These are phyloP conservation scores for Pedionomus torquatus DNA, from an alignment of 2,113 vertebrate genomes.

Conservation along the genomic window DNA sequence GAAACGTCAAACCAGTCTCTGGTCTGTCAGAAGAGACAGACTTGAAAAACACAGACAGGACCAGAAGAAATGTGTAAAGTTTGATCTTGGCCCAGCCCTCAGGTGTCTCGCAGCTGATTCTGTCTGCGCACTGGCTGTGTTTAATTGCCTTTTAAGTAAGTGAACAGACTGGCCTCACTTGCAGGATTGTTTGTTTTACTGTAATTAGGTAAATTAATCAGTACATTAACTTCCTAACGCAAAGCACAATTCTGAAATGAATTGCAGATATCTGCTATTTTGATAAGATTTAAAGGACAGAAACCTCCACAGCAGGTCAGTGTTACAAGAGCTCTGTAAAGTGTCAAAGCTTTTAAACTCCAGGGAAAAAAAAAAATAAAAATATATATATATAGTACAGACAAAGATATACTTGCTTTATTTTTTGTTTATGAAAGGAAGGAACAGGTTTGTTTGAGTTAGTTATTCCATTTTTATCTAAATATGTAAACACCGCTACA, in stretches of 20 bases:
- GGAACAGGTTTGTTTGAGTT: background rate
- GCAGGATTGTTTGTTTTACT: slow-evolving; percentile 75
- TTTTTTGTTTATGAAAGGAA: background rate
- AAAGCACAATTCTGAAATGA: slow-evolving; percentile 15
- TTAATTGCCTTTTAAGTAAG: slow-evolving; percentile 43
- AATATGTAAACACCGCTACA: background rate
- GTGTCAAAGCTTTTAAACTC: background rate
- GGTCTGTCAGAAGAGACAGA: slow-evolving; percentile 18
- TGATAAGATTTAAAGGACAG: background rate
- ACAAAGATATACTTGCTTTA: background rate
- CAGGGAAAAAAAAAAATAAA: background rate
- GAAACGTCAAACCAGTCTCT: background rate
- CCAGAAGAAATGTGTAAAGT: slow-evolving; percentile 7
- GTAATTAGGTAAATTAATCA: slow-evolving; percentile 83
- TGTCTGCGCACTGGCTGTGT: background rate
- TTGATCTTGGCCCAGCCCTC: background rate
- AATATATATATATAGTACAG: background rate
- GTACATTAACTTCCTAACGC: slow-evolving; percentile 64
- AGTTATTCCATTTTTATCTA: background rate
- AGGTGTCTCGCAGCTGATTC: background rate
- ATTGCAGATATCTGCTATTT: background rate
- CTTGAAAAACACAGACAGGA: slow-evolving; percentile 12
- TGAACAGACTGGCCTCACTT: slow-evolving; percentile 37
- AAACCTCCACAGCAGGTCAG: background rate
- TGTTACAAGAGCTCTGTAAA: background rate